Evolutionary conservation across 2,113 vertebrate genomes (phyloP).

Genomic region (Gymnocephalus cernua): DNA sequence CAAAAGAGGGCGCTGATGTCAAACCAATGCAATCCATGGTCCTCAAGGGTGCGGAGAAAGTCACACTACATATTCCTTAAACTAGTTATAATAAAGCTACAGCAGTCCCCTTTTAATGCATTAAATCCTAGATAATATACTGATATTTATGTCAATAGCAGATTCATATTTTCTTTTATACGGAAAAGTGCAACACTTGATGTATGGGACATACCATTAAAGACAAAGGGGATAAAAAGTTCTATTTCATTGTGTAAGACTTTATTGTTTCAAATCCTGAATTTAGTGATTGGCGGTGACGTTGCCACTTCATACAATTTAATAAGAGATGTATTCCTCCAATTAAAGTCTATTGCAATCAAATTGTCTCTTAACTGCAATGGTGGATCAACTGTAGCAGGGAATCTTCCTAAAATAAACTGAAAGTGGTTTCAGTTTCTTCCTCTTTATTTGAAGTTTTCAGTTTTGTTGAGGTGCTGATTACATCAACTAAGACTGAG

Average conservation of each 20-base stretch:
- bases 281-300: too few species aligned
- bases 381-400: neutral
- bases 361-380: too few species aligned
- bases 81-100: neutral
- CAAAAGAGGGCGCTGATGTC: conserved; percentile 38
- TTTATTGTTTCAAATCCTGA: neutral
- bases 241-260: neutral
- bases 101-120: neutral
- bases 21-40: neutral
- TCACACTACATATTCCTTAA: neutral
- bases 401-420: neutral
- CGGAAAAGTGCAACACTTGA: neutral
- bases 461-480: neutral
- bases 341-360: neutral
- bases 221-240: neutral
- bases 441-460: conserved; percentile 13
- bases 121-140: neutral
- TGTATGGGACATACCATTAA: too few species aligned
- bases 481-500: neutral
- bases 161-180: neutral
- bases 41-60: neutral
- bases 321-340: neutral
- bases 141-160: neutral
- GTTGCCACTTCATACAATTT: neutral
- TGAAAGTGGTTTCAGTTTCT: neutral